Evolutionary conservation across 2,888 invertebrate genomes (phyloP).

Genomic region (Coelopa pilipes): DNA sequence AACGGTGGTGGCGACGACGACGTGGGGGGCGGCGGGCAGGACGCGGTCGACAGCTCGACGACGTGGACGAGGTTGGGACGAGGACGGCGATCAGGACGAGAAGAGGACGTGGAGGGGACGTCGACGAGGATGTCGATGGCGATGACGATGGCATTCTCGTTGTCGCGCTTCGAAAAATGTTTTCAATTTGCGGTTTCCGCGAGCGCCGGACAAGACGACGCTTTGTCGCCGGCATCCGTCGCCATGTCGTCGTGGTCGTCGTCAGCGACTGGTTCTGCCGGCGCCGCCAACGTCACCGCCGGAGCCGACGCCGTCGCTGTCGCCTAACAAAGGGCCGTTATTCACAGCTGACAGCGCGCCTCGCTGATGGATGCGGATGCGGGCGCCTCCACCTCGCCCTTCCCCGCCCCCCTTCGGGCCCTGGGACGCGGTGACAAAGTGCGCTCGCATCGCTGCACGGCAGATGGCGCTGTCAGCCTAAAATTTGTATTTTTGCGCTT

Average conservation of each 20-base stretch:
- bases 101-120: not conserved
- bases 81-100: too few species aligned
- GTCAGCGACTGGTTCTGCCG: not conserved
- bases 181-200: conserved; percentile 31
- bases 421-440: conserved; percentile 44
- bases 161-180: conserved; percentile 18
- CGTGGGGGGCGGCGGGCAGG: not conserved
- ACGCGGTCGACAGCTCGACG: too few species aligned
- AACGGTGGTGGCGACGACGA: not conserved
- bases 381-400: not conserved
- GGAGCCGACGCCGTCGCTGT: not conserved
- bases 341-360: conserved; percentile 40
- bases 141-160: conserved; percentile 1
- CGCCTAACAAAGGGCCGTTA: conserved; percentile 35
- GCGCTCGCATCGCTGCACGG: conserved; percentile 31
- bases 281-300: not conserved
- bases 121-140: conserved; percentile 1
- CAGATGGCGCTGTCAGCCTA: conserved; percentile 34
- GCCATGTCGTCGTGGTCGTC: not conserved
- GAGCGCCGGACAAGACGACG: not conserved
- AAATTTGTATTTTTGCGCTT: conserved; percentile 26
- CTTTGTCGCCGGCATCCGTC: not conserved
- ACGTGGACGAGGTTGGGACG: too few species aligned
- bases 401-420: not conserved
- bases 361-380: conserved; percentile 40